Percentiles rank a stretch among this genome's conserved stretches.
Conservation (phyloP, 1,140 invertebrate genomes). For the Hylaeus volcanicus region DNA sequence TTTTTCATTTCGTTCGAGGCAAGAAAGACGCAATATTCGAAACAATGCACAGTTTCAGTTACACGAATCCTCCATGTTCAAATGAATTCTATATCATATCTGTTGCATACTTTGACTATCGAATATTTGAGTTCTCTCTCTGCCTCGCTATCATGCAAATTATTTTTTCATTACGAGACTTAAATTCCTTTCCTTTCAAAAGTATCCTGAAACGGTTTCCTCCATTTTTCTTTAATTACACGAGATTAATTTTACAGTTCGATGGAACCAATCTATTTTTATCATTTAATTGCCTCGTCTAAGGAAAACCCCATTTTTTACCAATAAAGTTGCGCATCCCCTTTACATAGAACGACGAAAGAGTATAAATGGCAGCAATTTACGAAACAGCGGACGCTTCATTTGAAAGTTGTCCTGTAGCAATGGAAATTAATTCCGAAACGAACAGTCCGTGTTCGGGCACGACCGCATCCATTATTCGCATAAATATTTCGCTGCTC, state of each 20-base stretch:
- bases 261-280: neutral
- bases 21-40: neutral
- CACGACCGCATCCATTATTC: neutral
- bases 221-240: no score
- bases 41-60: neutral
- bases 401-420: conserved; percentile 35
- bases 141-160: no score
- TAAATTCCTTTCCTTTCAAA: no score
- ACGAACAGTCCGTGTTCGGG: conserved; percentile 21
- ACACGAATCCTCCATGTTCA: neutral
- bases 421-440: conserved; percentile 48
- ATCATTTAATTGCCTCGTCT: no score
- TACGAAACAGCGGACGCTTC: conserved; percentile 6
- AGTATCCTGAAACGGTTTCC: no score
- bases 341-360: neutral
- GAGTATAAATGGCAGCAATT: neutral
- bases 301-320: neutral
- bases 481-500: conserved; percentile 39
- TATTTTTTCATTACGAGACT: no score
- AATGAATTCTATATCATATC: neutral
- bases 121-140: no score
- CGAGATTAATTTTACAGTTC: neutral
- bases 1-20: neutral
- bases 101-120: neutral
- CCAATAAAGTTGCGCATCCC: neutral